phyloP scores from a whole-genome alignment of 2,797 vertebrate species.

The Sarcoramphus papa region DNA sequence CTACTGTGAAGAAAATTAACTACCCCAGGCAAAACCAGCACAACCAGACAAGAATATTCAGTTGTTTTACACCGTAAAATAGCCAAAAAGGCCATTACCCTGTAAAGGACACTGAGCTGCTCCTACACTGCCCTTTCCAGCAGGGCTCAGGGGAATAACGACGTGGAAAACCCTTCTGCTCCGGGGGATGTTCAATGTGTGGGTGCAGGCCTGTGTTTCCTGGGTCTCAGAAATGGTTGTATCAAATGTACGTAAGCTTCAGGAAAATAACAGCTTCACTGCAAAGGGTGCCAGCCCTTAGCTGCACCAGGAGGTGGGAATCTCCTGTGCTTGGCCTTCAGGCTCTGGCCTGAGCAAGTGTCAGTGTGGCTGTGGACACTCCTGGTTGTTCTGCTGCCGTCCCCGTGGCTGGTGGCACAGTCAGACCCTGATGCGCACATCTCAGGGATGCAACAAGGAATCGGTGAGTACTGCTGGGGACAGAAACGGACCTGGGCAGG shows the following conservation, averaged over 20 bases:
- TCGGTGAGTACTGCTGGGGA: not conserved
- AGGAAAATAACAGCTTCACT: not conserved
- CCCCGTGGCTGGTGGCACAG: not conserved
- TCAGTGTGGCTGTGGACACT: not conserved
- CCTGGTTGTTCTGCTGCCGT: not conserved
- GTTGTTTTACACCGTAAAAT: not conserved
- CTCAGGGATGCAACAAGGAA: not conserved
- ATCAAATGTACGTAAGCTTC: rapidly evolving
- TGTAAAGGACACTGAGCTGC: not conserved
- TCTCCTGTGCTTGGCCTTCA: not conserved
- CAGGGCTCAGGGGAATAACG: not conserved
- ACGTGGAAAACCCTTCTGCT: not conserved
- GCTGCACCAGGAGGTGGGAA: not conserved
- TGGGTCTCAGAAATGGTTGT: rapidly evolving
- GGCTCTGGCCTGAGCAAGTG: not conserved
- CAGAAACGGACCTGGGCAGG: not conserved
- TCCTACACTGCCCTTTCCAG: not conserved
- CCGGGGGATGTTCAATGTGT: rapidly evolving
- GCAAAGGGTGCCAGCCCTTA: not conserved
- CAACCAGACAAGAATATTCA: not conserved
- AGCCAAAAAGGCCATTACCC: not conserved
- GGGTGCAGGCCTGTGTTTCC: no score
- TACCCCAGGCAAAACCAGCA: not conserved
- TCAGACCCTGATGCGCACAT: not conserved
- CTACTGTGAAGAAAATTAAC: no score